These are phyloP conservation scores for Drosophila infuscata DNA, from an alignment of 2,888 invertebrate species.

Conservation along the genomic window DNA sequence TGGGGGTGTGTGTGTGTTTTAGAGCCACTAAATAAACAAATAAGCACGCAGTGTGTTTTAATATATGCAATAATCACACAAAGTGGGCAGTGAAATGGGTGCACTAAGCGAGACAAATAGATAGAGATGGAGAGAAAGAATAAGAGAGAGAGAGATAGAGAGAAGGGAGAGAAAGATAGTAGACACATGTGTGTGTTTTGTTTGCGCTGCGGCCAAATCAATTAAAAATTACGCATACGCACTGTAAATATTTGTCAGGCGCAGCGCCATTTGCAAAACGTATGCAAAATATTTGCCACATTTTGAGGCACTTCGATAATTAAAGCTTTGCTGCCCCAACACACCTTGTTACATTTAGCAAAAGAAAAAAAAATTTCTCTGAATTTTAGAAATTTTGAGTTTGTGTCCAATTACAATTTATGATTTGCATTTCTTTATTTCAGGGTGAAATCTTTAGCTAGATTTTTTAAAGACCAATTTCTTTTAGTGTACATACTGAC, in stretches of 20 bases:
- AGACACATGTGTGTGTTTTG: conserved; percentile 42
- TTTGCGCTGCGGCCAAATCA: conserved; percentile 73
- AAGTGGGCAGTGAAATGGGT: conserved; percentile 37
- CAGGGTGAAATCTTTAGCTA: no score
- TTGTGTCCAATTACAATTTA: no score
- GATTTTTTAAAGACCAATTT: background rate
- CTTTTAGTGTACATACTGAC: background rate
- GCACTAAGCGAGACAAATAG: background rate
- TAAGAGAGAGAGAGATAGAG: background rate
- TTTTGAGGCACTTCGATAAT: conserved; percentile 57
- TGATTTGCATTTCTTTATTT: background rate
- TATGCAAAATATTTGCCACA: conserved; percentile 63
- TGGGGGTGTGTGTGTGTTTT: conserved; percentile 22
- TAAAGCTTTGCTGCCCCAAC: conserved; percentile 31
- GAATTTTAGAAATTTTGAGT: background rate
- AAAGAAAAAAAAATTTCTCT: background rate
- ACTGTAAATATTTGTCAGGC: conserved; percentile 71
- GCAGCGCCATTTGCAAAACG: conserved; percentile 56
- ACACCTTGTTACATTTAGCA: background rate
- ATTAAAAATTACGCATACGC: conserved; percentile 81
- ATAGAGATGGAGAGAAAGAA: background rate
- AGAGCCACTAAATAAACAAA: conserved; percentile 60
- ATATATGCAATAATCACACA: conserved; percentile 66
- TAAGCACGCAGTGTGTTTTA: conserved; percentile 64
- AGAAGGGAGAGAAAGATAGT: background rate